Evolutionary conservation across 2,888 invertebrate species (phyloP), one percentile per base, ranked within the genome.

Genomic region (Phyto melanocephala): DNA sequence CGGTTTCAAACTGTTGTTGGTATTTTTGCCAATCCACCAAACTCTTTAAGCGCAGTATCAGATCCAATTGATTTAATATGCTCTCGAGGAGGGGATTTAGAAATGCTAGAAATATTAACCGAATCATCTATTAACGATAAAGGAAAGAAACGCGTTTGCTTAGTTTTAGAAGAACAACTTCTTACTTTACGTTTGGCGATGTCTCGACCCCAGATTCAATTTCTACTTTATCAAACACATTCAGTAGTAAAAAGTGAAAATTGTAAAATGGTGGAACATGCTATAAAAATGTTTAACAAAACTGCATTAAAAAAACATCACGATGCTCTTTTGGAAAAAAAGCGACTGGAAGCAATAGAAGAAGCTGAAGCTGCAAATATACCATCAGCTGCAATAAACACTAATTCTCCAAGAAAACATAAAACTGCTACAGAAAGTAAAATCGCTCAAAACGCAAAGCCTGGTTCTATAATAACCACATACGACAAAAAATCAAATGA

Each of bases 51-150:
- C 0, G 95, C 95, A 0, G 94, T 96, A 24, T 93, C 93, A 0
- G 96, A 96, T 88, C 95, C 96, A 0, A 95, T 96, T 4, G 96
- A 96, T 87, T 91, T 96, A 86, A 95, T 95, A n/a, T 95, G 95
- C 86, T 95, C 94, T 6, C 92, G 96, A 37, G 96, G 95, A 1
- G 96, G 96, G 0, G 96, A 96, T 88, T 91, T 95, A 6, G 92
- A 93, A 11, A 94, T 96, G 93, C 91, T 96, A 63, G 95, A 96
- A 92, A 93, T 94, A 15, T 91, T 95, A 15, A 95, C 95, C 0
- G 95, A 95, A 88, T 93, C 94, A 0, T 93, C 94, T 88, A 93
- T 95, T 65, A 94, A 93, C 76, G 90, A 92, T 17, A 92, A 93
- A 78, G 94, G 94, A 0, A 93, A 92, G 88, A 92, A 92, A 68